phyloP scores from a whole-genome alignment of 2,888 invertebrate genomes.

The Agrotis ipsilon region DNA sequence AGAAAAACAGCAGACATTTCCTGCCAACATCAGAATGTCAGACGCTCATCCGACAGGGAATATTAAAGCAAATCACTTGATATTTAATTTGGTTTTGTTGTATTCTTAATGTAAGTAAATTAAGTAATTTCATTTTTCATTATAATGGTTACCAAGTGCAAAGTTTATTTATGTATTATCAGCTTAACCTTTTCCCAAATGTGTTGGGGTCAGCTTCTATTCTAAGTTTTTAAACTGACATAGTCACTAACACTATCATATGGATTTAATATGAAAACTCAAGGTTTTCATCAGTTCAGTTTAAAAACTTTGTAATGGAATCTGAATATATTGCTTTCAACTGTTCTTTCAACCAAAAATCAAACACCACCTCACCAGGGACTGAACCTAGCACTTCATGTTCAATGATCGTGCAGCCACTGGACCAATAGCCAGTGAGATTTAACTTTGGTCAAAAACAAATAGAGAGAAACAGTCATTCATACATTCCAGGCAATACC shows the following conservation, averaged over 20 bases:
- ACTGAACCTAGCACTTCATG: not conserved
- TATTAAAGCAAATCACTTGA: constrained; percentile 94
- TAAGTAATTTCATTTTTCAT: constrained; percentile 13
- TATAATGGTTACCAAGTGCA: constrained; percentile 10
- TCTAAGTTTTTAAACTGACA: no score
- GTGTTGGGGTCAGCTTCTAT: no score
- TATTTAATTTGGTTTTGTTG: not conserved
- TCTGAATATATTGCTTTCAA: no score
- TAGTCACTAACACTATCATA: no score
- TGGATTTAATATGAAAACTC: no score
- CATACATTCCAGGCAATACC: constrained; percentile 2
- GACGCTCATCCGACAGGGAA: constrained; percentile 96
- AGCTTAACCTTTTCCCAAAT: no score
- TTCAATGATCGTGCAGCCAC: not conserved
- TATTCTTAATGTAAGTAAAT: constrained; percentile 4
- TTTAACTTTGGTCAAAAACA: not conserved
- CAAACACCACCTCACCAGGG: not conserved
- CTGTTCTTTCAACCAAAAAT: not conserved
- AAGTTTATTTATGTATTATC: constrained; percentile 1
- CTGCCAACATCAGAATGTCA: constrained; percentile 97
- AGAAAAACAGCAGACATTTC: constrained; percentile 97
- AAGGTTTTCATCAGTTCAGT: no score
- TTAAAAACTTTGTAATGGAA: not conserved
- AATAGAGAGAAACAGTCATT: not conserved
- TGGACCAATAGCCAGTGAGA: not conserved